Evolutionary conservation across 2,888 invertebrate species (phyloP), one percentile per base, ranked within the genome.

Genomic region (Helobdella robusta): DNA sequence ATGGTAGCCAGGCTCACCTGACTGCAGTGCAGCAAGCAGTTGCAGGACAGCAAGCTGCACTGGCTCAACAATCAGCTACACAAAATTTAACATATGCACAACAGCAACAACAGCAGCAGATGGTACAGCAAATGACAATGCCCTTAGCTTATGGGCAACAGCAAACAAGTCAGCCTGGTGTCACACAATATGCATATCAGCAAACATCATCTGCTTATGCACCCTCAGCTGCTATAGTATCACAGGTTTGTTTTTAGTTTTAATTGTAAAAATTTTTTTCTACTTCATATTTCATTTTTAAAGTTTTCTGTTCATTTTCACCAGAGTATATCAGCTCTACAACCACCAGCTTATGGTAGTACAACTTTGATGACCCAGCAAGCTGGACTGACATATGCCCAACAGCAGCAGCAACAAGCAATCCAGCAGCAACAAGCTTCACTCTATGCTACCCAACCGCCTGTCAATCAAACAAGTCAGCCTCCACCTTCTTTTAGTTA

Each of bases 281-380:
- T 15, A 50, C 23, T 50, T 8, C 15, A 8, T 50, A 6, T 11
- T 50, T 8, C 11, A 15, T 56, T 56, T 30, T 30, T 56, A 30
- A 56, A n/a, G n/a, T 56, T 30, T 30, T 8, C 32, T 56, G 56
- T 28, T 23, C 32, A 1, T n/a, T 56, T 56, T 8, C n/a, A n/a
- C n/a, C 15, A 56, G 56, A 28, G 30, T n/a, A n/a, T 56, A 5
- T 11, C 56, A 30, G 28, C 30, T 56, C 56, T 44, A 23, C 61
- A 61, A 30, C 2, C 62, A 20, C 62, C 62, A 32, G 35, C 50
- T 11, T 62, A 62, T 62, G 62, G 50, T 46, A 34, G 48, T 34
- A 20, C 48, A 28, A 20, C 20, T 4, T 15, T 62, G 28, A 15
- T 50, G 11, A 50, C 50, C 15, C 62, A 62, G 25, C 62, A 62